phyloP scores from a whole-genome alignment of 2,113 vertebrate genomes.

The Monopterus albus region DNA sequence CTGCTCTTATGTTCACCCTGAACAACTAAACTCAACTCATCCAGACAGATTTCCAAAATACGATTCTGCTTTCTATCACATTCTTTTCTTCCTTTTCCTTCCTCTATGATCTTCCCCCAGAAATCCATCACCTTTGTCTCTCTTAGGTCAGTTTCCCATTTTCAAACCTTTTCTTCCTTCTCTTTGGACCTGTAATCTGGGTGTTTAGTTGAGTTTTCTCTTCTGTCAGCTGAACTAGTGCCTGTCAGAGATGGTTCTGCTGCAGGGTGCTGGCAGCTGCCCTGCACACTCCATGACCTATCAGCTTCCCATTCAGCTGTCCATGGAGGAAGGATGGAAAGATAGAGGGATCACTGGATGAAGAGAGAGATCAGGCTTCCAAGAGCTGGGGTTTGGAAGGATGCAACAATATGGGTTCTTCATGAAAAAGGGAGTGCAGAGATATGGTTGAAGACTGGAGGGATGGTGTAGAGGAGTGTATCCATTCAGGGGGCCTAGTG shows the following conservation, averaged over 20 bases:
- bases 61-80: not conserved
- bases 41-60: conserved; percentile 53
- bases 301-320: conserved; percentile 78
- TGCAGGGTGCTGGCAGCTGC: conserved; percentile 77
- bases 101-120: conserved; percentile 37
- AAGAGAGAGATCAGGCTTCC: conserved; percentile 50
- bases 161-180: conserved; percentile 63
- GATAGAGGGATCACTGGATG: conserved; percentile 61
- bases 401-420: conserved; percentile 52
- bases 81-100: not conserved
- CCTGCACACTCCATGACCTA: conserved; percentile 72
- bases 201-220: conserved; percentile 76
- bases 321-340: conserved; percentile 77
- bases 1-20: conserved; percentile 4
- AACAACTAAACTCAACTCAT: conserved; percentile 59
- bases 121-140: conserved; percentile 22
- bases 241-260: conserved; percentile 82
- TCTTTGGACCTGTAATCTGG: conserved; percentile 68
- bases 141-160: conserved; percentile 49
- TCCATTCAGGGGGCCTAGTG: conserved; percentile 55
- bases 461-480: conserved; percentile 49
- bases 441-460: conserved; percentile 49
- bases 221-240: conserved; percentile 83
- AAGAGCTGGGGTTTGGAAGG: conserved; percentile 52
- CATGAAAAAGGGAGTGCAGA: conserved; percentile 53